phyloP scores from a whole-genome alignment of 2,113 vertebrate species.

The Vicugna pacos region DNA sequence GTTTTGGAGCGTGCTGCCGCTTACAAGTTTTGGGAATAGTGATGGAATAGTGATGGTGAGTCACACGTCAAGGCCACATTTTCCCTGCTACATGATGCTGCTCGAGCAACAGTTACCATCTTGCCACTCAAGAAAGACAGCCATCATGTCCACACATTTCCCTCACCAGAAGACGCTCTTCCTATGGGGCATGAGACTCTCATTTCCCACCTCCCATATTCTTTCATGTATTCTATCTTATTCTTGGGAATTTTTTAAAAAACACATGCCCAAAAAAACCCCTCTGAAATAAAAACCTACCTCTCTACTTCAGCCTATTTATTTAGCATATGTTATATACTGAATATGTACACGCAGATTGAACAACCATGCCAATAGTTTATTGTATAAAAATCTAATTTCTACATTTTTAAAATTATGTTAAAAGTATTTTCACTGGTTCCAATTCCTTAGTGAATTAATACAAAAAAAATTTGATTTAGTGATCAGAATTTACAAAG shows the following conservation, averaged over 20 bases:
- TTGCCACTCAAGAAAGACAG: background rate
- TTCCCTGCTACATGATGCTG: background rate
- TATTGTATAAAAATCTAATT: background rate
- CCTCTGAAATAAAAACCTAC: background rate
- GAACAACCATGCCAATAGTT: background rate
- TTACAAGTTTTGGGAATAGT: background rate
- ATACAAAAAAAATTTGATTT: background rate
- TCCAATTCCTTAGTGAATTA: background rate
- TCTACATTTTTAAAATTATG: background rate
- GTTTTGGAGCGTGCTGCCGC: background rate
- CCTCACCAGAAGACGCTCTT: background rate
- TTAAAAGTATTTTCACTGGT: background rate
- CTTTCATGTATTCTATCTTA: background rate
- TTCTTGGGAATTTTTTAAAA: background rate
- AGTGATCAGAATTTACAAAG: background rate
- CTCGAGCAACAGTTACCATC: background rate
- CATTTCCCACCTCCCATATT: background rate
- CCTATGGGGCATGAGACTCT: background rate
- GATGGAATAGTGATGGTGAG: background rate
- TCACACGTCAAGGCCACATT: background rate
- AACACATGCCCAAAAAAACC: background rate
- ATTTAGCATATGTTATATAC: background rate
- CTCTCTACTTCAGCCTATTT: background rate
- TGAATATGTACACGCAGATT: background rate
- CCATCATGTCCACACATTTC: background rate